phyloP scores from a whole-genome alignment of 2,797 vertebrate genomes.

The Darevskia nairensis region DNA sequence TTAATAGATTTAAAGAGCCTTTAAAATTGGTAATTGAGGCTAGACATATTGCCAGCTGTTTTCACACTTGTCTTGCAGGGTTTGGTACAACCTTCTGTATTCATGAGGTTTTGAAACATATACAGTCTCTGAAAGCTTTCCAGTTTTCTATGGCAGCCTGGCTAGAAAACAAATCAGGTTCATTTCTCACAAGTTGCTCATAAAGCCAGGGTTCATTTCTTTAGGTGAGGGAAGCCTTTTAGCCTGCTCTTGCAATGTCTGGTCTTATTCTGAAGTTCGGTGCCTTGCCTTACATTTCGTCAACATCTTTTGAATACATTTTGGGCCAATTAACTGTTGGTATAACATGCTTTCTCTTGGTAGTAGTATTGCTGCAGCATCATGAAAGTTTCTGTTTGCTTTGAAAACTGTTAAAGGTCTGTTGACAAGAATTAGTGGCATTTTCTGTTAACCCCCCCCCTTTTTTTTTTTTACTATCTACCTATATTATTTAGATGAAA shows the following conservation, averaged over 20 bases:
- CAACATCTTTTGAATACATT: constrained; percentile 63
- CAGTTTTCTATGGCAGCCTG: not conserved
- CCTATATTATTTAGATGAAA: constrained; percentile 82
- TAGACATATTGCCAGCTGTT: not conserved
- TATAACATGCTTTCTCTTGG: constrained; percentile 57
- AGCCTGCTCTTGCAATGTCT: constrained; percentile 44
- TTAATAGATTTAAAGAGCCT: constrained; percentile 9
- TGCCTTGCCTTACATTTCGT: constrained; percentile 26
- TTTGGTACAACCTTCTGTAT: not conserved
- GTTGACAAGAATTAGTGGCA: constrained; percentile 27
- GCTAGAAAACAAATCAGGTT: not conserved
- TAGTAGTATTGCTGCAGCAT: constrained; percentile 63
- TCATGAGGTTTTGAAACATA: not conserved
- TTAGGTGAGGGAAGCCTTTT: constrained; percentile 22
- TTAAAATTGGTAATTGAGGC: constrained; percentile 13
- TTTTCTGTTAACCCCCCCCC: constrained; percentile 20
- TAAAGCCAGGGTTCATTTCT: constrained; percentile 35
- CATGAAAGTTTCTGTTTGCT: constrained; percentile 56
- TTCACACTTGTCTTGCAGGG: not conserved
- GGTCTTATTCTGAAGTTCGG: constrained; percentile 29
- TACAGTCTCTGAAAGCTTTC: not conserved
- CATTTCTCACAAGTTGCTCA: constrained; percentile 36
- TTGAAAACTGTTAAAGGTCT: constrained; percentile 54
- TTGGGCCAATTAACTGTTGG: constrained; percentile 64
- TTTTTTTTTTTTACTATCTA: constrained; percentile 63